A percentile compares a stretch with the other conserved stretches of the same genome.
phyloP scores from a whole-genome alignment of 2,797 vertebrate genomes.

The Sylvia borin region DNA sequence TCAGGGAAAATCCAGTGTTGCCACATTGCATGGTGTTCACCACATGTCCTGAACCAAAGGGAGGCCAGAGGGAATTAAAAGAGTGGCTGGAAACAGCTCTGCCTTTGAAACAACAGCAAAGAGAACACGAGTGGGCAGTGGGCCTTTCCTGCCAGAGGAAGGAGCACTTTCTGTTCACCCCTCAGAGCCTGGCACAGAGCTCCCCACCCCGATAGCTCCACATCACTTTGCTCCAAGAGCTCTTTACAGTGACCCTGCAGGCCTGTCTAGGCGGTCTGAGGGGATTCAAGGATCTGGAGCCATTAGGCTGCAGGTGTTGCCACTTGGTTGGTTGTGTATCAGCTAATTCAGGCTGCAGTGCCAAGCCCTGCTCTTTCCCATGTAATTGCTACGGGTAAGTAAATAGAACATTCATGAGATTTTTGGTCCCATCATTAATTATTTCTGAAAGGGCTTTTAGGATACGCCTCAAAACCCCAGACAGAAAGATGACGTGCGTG shows the following conservation, averaged over 20 bases:
- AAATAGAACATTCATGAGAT: constrained; percentile 50
- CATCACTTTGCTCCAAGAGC: background rate
- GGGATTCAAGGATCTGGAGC: background rate
- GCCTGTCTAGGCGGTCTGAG: background rate
- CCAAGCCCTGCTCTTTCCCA: constrained; percentile 16
- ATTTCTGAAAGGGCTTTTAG: constrained; percentile 63
- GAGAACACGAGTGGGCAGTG: fast-evolving
- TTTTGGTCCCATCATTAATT: constrained; percentile 60
- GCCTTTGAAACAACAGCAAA: background rate
- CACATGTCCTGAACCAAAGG: background rate
- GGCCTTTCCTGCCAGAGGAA: background rate
- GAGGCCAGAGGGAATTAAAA: background rate
- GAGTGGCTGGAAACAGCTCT: background rate
- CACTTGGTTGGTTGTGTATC: background rate
- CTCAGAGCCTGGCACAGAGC: background rate
- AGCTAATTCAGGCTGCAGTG: constrained; percentile 16
- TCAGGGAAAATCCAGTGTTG: background rate
- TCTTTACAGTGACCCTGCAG: background rate
- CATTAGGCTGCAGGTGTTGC: constrained; percentile 32
- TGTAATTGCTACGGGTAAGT: constrained; percentile 26
- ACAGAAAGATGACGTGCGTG: background rate
- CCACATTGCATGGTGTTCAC: background rate
- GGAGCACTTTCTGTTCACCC: background rate
- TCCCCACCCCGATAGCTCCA: background rate
- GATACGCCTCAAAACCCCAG: constrained; percentile 21